Evolutionary conservation across 2,113 vertebrate species (phyloP), one percentile per base, ranked within the genome.

Genomic region (Sylvilagus bachmani): DNA sequence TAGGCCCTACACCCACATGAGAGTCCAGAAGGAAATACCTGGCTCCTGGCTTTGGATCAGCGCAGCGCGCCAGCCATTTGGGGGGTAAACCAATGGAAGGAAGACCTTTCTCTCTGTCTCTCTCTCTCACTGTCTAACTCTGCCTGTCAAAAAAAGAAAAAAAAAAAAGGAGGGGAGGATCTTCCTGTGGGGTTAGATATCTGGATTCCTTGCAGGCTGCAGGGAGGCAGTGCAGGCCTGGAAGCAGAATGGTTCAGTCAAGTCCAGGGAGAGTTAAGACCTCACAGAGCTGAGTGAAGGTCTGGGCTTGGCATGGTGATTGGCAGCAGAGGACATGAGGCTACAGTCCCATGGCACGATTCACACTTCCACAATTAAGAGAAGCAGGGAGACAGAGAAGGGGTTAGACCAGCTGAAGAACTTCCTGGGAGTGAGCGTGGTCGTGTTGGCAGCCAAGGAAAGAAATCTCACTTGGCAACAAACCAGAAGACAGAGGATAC

Each of bases 241-340:
- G 12, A 27, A 10, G 21, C 29, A 16, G 6, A 5, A 79, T 53
- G 38, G 31, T 6, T 36, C 7, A 44, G 16, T 70, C n/a, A 31
- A 38, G 36, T 58, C 16, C 10, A 77, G 22, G 9, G 3, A 7
- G 55, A 13, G 5, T 58, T 51, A 14, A 66, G 61, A 69, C 74
- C 16, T 62, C 10, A 6, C 1, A 24, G 24, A 33, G 8, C 27
- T 86, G 21, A 21, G 29, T 21, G 17, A 31, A n/a, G 55, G n/a
- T 22, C 2, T 7, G 1, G 22, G 6, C 4, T 24, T 3, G 4
- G 25, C 16, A 21, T 53, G 58, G 61, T 0, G 7, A 17, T 7
- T 10, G 69, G 25, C 16, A 3, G 22, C 55, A 5, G 21, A n/a
- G 51, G 44, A 3, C 0, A 0, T 44, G 3, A 27, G 9, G 55